Percentiles rank a stretch among this genome's conserved stretches.
Evolutionary conservation across 2,113 vertebrate genomes (phyloP).

Genomic region (Oplegnathus fasciatus): DNA sequence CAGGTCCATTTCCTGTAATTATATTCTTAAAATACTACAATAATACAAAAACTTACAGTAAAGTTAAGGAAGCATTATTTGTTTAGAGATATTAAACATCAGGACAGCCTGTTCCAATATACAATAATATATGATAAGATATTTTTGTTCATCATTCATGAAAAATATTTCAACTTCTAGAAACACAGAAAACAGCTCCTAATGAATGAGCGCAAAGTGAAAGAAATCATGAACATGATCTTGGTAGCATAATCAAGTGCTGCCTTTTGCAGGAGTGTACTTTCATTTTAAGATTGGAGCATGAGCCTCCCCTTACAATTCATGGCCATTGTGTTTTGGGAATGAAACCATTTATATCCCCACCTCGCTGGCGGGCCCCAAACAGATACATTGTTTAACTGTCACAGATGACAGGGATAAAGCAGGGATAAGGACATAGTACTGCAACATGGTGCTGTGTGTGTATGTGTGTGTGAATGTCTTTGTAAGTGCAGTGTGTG

Average conservation of each 20-base stretch:
- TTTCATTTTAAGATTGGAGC: constrained; percentile 29
- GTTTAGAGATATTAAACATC: background rate
- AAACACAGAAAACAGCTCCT: background rate
- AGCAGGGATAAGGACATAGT: constrained; percentile 41
- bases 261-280: background rate
- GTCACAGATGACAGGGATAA: constrained; percentile 58
- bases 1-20: background rate
- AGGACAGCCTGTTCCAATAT: background rate
- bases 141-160: background rate
- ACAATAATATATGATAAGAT: no score
- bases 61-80: background rate
- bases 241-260: background rate
- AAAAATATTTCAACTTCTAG: background rate
- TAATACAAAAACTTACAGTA: background rate
- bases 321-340: constrained; percentile 46
- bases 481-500: background rate
- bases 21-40: background rate
- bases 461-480: background rate
- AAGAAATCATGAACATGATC: background rate
- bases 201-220: background rate
- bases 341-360: constrained; percentile 58
- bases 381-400: constrained; percentile 53
- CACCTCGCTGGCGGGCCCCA: constrained; percentile 20
- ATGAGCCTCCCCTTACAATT: constrained; percentile 31
- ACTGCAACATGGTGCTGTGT: constrained; percentile 27